Evolutionary conservation across 2,113 vertebrate genomes (phyloP), one percentile per base, ranked within the genome.

Genomic region (Gulo gulo): DNA sequence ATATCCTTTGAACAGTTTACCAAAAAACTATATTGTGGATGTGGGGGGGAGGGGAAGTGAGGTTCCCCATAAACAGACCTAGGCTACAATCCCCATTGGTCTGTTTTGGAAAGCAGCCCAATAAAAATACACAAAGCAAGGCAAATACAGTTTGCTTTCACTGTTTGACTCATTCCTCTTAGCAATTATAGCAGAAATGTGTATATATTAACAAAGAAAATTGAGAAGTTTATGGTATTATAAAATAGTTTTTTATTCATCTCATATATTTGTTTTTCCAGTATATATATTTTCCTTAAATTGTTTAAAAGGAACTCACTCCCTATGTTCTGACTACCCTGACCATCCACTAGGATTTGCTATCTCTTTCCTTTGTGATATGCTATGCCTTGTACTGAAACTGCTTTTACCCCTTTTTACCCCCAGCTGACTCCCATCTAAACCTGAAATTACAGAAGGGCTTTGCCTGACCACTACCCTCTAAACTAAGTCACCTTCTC

Each of bases 191-290:
- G 10, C 73, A 81, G 57, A 92, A 92, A 96, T 88, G 14, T 85
- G 74, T 73, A 84, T 83, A 39, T 91, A 52, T 74, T 95, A 85
- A 89, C 81, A 63, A 80, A 63, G 55, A 93, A 73, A 47, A 69
- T 61, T 88, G 88, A 61, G 21, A 97, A 88, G 11, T 85, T 34
- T 94, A 74, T 92, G 47, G 24, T 50, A 94, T 79, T 91, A 4
- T 73, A 84, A 88, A 95, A 59, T 88, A 36, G 21, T 79, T 91
- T 94, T 94, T 81, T 52, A 90, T 81, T 80, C 74, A 88, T 91
- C 80, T 8, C 12, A 88, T 71, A 39, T 47, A 63, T 80, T 84
- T 95, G 21, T 92, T 91, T 74, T 85, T 92, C 36, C 10, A 73
- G 5, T 71, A 47, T n/a, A 42, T 39, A 42, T 71, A 78, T 57